Base-by-base conservation (phyloP, 2,113 vertebrate genomes). In the Entelurus aequoreus region DNA sequence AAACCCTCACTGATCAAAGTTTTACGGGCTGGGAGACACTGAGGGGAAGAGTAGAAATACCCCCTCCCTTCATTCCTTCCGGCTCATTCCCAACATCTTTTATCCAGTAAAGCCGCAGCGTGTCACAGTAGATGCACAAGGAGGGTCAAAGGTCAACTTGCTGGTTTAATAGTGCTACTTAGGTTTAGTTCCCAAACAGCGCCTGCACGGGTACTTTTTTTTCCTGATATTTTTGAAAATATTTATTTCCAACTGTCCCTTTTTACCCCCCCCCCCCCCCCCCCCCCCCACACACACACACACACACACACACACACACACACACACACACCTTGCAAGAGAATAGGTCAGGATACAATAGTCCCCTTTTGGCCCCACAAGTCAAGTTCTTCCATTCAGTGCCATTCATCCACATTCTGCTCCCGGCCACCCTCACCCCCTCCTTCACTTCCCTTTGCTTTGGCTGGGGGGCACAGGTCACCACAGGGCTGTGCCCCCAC, bases 351-450 rank as follows among this genome's bases (percentile, higher is more conserved):
- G 71, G 81, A 85, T 81, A 83, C 89, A 86, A 82, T 84, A 75
- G 85, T 82, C 80, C 60, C 57, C 76, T 83, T 84, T 86, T 82
- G 73, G 86, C 86, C 83, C 83, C 88, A 79, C 84, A 80, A 89
- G 87, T 90, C 88, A 91, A 90, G 90, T 89, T 90, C 85, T 83
- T 77, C 82, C 81, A 88, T 90, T 91, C 83, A 78, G 60, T 51
- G 50, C 66, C 61, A 82, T 85, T 85, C 82, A 86, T 74, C 68
- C 70, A 62, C 71, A 78, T 77, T 82, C 71, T 70, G 68, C 70
- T 65, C 63, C 69, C 38, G 35, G 72, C 78, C 75, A 73, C 76
- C 74, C 81, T 78, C 76, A 81, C 68, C 37, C 55, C 55, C 76
- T 65, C 82, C 75, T 76, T 81, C 68, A 88, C 85, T 90, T 90